phyloP scores from a whole-genome alignment of 2,797 vertebrate species.

The Esox masquinongy region DNA sequence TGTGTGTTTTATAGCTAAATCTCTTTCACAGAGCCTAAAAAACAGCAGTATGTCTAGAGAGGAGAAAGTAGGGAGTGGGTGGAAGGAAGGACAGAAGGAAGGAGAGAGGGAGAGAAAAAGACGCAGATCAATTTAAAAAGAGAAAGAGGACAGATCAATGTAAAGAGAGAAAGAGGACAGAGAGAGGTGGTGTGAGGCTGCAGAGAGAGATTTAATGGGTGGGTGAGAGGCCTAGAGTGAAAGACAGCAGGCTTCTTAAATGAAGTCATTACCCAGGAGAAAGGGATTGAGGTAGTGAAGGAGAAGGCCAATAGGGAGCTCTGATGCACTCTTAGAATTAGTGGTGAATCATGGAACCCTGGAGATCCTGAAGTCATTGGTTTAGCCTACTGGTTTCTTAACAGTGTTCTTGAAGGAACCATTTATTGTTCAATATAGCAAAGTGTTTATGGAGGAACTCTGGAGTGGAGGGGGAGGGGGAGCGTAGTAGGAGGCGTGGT shows the following conservation, averaged over 20 bases:
- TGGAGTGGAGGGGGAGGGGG: too few relatives aligned
- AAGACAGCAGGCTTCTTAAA: neutral
- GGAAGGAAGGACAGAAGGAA: neutral
- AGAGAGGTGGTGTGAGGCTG: neutral
- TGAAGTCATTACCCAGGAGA: conserved; percentile 6
- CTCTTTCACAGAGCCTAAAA: neutral
- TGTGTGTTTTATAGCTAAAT: neutral
- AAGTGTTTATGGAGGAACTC: too few relatives aligned
- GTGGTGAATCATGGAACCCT: too few relatives aligned
- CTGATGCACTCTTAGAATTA: too few relatives aligned
- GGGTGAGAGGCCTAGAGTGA: neutral
- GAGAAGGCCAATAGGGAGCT: neutral
- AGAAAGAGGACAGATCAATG: neutral
- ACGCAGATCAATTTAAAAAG: too few relatives aligned
- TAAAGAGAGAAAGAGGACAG: conserved; percentile 1
- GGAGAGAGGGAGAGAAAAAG: conserved; percentile 8
- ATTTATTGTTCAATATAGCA: too few relatives aligned
- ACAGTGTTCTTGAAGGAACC: too few relatives aligned
- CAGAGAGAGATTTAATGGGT: neutral
- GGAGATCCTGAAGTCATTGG: too few relatives aligned
- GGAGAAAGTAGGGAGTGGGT: neutral
- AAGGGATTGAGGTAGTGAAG: neutral
- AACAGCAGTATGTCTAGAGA: neutral
- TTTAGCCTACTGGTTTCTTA: too few relatives aligned
- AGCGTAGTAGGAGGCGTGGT: too few relatives aligned